A percentile compares a stretch with the other conserved stretches of the same genome.
Conservation (phyloP, 1,140 invertebrate genomes). For the Ectropis grisescens region DNA sequence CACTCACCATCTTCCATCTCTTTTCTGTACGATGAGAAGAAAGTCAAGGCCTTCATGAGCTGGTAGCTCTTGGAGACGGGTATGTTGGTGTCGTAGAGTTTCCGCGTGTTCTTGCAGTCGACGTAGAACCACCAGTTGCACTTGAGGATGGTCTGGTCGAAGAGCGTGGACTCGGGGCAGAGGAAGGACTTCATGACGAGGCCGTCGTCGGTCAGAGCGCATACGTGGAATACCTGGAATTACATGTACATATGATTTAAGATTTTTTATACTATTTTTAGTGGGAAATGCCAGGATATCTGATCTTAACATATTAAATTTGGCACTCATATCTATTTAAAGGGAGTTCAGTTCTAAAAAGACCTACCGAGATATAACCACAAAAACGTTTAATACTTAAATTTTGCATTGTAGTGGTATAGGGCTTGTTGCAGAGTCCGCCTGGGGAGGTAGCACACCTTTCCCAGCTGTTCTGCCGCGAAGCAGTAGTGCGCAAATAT, state of each 20-base stretch:
- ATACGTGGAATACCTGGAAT: slow-evolving; percentile 89
- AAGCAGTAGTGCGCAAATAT: too few relatives aligned
- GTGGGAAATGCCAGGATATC: not conserved
- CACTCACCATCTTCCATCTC: slow-evolving; percentile 53
- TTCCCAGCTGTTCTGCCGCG: too few relatives aligned
- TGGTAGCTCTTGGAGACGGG: slow-evolving; percentile 93
- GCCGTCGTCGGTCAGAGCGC: slow-evolving; percentile 89
- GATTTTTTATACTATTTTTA: not conserved
- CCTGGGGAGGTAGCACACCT: too few relatives aligned
- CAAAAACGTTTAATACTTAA: too few relatives aligned
- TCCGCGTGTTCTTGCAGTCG: slow-evolving; percentile 84
- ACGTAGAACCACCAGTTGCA: slow-evolving; percentile 96
- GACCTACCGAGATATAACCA: too few relatives aligned
- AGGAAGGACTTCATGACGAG: slow-evolving; percentile 90
- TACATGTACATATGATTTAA: slow-evolving; percentile 6
- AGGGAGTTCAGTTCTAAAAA: too few relatives aligned
- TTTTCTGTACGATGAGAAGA: slow-evolving; percentile 87
- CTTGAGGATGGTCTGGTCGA: slow-evolving; percentile 90
- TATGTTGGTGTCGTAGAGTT: slow-evolving; percentile 88
- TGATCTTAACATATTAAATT: not conserved
- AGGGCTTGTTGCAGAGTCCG: too few relatives aligned
- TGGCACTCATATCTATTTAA: too few relatives aligned
- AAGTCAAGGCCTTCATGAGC: slow-evolving; percentile 89
- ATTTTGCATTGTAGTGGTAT: too few relatives aligned
- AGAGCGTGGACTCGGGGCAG: slow-evolving; percentile 89